Evolutionary conservation across 1,140 invertebrate genomes (phyloP).

Genomic region (Atopsyche davidsoni): DNA sequence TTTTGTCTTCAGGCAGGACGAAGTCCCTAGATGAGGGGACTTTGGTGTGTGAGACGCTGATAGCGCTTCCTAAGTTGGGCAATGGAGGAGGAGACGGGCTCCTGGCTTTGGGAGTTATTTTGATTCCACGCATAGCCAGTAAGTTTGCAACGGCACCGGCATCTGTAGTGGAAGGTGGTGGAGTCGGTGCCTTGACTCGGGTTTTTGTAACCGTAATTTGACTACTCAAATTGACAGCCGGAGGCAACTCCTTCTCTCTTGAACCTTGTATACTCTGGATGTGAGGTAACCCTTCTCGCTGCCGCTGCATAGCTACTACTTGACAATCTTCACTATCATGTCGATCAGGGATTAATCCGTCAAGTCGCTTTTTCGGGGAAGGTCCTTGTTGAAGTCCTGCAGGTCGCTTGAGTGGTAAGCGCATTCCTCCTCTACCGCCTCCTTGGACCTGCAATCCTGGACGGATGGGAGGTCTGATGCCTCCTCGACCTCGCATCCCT

Average conservation of each 20-base stretch:
- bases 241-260: conserved; percentile 35
- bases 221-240: conserved; percentile 38
- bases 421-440: conserved; percentile 29
- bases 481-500: conserved; percentile 33
- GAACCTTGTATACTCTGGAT: conserved; percentile 66
- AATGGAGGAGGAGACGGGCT: conserved; percentile 41
- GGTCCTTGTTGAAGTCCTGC: conserved; percentile 22
- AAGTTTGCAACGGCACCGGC: conserved; percentile 68
- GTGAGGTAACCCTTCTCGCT: conserved; percentile 63
- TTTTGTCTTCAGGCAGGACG: conserved; percentile 44
- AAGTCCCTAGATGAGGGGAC: conserved; percentile 39
- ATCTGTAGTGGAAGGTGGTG: conserved; percentile 54
- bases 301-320: conserved; percentile 63
- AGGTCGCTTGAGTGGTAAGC: conserved; percentile 43
- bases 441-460: conserved; percentile 41
- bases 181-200: conserved; percentile 29
- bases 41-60: conserved; percentile 55
- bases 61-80: conserved; percentile 64
- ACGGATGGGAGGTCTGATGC: conserved; percentile 36
- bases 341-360: conserved; percentile 44
- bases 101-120: conserved; percentile 58
- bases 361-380: conserved; percentile 37
- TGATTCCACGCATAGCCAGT: conserved; percentile 67
- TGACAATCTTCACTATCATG: conserved; percentile 47
- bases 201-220: conserved; percentile 59